Percentiles rank a stretch among this genome's conserved stretches.
Evolutionary conservation across 2,888 invertebrate genomes (phyloP).

Genomic region (Cataglyphis rosenhaueri): DNA sequence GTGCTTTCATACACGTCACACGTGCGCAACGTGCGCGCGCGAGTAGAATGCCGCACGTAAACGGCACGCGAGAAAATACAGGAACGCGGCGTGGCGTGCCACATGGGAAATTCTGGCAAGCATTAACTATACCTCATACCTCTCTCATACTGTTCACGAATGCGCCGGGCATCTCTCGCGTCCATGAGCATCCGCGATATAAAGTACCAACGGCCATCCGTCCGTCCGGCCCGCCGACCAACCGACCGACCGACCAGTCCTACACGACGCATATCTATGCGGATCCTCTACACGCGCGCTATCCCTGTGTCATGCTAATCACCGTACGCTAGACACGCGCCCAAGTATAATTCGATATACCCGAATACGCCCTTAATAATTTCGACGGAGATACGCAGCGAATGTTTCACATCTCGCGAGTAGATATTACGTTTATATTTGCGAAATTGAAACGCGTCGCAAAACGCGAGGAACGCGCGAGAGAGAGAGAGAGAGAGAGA

Average conservation of each 20-base stretch:
- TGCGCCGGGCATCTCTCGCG: slow-evolving; percentile 61
- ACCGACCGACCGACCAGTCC: background rate
- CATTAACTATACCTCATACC: slow-evolving; percentile 68
- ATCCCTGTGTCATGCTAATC: slow-evolving; percentile 38
- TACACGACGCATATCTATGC: slow-evolving; percentile 36
- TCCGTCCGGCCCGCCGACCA: background rate
- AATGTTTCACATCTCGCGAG: slow-evolving; percentile 16
- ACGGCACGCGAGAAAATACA: slow-evolving; percentile 61
- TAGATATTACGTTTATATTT: slow-evolving; percentile 20
- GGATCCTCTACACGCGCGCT: slow-evolving; percentile 8
- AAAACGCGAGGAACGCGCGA: background rate
- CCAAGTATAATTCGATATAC: slow-evolving; percentile 46
- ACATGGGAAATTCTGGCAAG: slow-evolving; percentile 72
- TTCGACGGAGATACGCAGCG: slow-evolving; percentile 9
- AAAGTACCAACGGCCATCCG: slow-evolving; percentile 55
- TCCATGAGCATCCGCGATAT: slow-evolving; percentile 55
- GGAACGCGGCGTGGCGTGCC: slow-evolving; percentile 59
- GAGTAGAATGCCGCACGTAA: slow-evolving; percentile 59
- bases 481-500: no score
- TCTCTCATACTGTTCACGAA: slow-evolving; percentile 61
- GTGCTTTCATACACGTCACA: slow-evolving; percentile 36
- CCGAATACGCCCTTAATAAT: slow-evolving; percentile 32
- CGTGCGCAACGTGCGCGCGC: background rate
- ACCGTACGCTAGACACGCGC: slow-evolving; percentile 32
- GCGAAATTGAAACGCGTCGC: slow-evolving; percentile 17